Evolutionary conservation across 2,797 vertebrate species (phyloP).

Genomic region (Anomalospiza imberbis): DNA sequence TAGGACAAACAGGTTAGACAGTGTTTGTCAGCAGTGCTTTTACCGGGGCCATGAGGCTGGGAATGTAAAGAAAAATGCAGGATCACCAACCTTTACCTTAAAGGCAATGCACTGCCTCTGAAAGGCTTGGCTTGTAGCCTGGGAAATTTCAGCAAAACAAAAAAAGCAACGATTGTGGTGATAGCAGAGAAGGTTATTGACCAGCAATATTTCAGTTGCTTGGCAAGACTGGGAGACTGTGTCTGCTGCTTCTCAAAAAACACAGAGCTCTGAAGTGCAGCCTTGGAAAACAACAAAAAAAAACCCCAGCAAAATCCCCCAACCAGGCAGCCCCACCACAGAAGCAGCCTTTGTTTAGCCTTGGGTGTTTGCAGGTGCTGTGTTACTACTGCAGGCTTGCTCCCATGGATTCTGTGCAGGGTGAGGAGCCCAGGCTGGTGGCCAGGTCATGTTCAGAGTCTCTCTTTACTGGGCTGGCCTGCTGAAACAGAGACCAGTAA

Average conservation of each 20-base stretch:
- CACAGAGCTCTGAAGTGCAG: not conserved
- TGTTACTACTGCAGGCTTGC: not conserved
- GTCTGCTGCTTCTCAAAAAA: not conserved
- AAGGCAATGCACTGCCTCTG: not conserved
- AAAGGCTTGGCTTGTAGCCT: not conserved
- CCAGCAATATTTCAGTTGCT: not conserved
- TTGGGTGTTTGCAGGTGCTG: rapidly evolving
- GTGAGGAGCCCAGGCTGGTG: not conserved
- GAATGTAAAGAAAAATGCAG: not conserved
- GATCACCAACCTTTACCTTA: not conserved
- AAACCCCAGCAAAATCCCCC: not conserved
- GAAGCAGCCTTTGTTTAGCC: not conserved
- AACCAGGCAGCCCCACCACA: not conserved
- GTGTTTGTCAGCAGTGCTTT: not conserved
- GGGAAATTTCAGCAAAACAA: not conserved
- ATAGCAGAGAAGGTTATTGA: not conserved
- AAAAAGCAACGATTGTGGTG: not conserved
- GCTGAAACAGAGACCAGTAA: not conserved
- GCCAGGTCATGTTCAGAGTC: not conserved
- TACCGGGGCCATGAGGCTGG: not conserved
- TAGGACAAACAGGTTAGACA: not conserved
- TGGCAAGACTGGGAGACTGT: not conserved
- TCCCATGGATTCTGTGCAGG: not conserved
- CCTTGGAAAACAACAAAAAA: not conserved
- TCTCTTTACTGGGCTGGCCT: not conserved